phyloP scores from a whole-genome alignment of 2,113 vertebrate species.

The Ciconia boyciana region DNA sequence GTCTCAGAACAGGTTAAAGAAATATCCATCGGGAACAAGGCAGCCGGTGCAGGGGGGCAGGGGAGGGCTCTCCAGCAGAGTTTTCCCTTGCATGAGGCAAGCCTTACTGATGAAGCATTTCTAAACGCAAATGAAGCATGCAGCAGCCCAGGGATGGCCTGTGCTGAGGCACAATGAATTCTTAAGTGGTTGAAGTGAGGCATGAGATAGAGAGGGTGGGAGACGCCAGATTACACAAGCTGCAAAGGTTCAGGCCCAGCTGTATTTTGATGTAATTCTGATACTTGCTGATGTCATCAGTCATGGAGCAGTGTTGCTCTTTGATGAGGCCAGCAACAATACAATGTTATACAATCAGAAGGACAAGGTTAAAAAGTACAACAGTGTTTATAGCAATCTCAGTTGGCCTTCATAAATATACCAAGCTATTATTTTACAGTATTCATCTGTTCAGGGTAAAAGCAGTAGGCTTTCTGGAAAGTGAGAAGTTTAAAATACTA shows the following conservation, averaged over 20 bases:
- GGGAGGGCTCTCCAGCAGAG: background rate
- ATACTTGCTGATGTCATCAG: background rate
- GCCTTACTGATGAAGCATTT: background rate
- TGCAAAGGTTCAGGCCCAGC: background rate
- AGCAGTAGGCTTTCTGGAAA: background rate
- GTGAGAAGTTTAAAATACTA: background rate
- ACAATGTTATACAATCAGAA: background rate
- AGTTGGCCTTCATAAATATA: background rate
- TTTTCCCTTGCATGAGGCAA: background rate
- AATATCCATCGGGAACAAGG: accelerated
- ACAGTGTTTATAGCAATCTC: background rate
- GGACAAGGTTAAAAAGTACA: background rate
- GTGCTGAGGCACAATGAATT: background rate
- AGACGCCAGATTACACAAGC: background rate
- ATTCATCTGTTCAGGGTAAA: background rate
- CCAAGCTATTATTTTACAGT: background rate
- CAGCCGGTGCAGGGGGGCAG: background rate
- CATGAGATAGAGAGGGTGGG: background rate
- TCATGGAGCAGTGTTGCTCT: background rate
- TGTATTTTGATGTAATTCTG: background rate
- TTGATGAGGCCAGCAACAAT: background rate
- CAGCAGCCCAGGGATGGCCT: background rate
- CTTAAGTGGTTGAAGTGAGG: background rate
- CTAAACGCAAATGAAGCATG: background rate
- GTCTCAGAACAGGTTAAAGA: background rate